phyloP scores from a whole-genome alignment of 2,113 vertebrate species.

The Gasterosteus aculeatus region DNA sequence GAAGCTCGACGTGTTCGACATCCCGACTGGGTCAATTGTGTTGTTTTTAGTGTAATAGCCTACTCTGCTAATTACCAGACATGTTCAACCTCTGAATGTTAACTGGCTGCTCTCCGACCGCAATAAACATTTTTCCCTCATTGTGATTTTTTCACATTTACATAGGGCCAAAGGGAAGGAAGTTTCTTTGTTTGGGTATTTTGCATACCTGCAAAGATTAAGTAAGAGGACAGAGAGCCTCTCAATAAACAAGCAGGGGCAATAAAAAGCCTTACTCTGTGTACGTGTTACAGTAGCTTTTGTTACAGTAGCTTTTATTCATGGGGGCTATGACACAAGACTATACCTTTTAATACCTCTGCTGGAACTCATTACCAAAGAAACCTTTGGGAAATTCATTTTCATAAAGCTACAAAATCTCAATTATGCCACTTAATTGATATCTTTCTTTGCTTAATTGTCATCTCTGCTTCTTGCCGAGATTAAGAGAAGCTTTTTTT shows the following conservation, averaged over 20 bases:
- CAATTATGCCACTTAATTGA: constrained; percentile 83
- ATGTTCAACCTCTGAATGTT: constrained; percentile 45
- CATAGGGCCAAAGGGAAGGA: background rate
- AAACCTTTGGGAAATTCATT: constrained; percentile 78
- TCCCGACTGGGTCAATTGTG: constrained; percentile 15
- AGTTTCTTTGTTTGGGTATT: constrained; percentile 34
- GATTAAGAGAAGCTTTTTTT: constrained; percentile 32
- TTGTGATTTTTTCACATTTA: constrained; percentile 29
- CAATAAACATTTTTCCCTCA: constrained; percentile 28
- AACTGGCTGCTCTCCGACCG: constrained; percentile 18
- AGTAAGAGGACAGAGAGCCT: constrained; percentile 15
- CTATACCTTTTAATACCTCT: constrained; percentile 68
- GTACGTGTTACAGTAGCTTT: constrained; percentile 37
- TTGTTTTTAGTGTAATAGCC: constrained; percentile 28
- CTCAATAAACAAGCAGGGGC: constrained; percentile 39
- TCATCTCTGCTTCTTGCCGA: constrained; percentile 51
- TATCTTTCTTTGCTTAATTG: constrained; percentile 84
- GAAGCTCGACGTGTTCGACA: background rate
- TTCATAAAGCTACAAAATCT: constrained; percentile 78
- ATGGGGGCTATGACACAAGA: constrained; percentile 44
- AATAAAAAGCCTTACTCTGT: constrained; percentile 36
- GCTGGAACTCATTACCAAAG: constrained; percentile 71
- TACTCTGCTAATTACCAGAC: constrained; percentile 50
- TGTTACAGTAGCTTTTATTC: constrained; percentile 31
- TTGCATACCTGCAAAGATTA: constrained; percentile 26